Conservation (phyloP, 2,113 vertebrate species). For the Oryzias javanicus region DNA sequence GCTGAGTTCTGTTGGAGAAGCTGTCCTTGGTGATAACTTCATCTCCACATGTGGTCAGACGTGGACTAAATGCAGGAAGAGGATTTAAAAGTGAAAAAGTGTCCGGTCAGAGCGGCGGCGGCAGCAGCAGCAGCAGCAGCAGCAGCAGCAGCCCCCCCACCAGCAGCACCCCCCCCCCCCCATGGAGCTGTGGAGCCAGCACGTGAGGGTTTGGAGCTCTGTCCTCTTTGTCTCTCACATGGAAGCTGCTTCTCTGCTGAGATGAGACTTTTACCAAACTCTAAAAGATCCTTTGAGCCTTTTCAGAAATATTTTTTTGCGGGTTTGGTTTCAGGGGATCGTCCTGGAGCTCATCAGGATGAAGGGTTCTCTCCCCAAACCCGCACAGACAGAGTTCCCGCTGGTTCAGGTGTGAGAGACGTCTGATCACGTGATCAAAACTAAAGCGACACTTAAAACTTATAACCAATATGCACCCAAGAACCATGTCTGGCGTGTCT, state of each 20-base stretch:
- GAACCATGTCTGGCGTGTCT: too few relatives aligned
- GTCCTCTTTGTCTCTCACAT: constrained; percentile 88
- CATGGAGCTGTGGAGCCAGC: constrained; percentile 83
- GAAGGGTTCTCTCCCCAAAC: constrained; percentile 27
- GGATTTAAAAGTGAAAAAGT: constrained; percentile 87
- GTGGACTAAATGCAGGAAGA: constrained; percentile 88
- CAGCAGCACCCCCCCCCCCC: constrained; percentile 79
- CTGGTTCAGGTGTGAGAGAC: too few relatives aligned
- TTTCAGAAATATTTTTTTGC: constrained; percentile 40
- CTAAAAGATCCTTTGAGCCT: constrained; percentile 66
- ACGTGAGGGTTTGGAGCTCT: constrained; percentile 89
- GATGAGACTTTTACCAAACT: constrained; percentile 95
- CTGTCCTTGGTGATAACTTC: constrained; percentile 99
- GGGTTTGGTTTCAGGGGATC: constrained; percentile 50
- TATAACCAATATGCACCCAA: too few relatives aligned
- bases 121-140: constrained; percentile 62
- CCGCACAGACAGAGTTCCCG: too few relatives aligned
- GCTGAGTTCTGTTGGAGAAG: constrained; percentile 89
- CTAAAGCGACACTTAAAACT: too few relatives aligned
- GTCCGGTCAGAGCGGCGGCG: constrained; percentile 87
- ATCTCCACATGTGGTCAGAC: constrained; percentile 96
- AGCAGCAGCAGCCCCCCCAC: constrained; percentile 72
- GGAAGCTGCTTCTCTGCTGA: constrained; percentile 87
- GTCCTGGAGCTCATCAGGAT: constrained; percentile 50
- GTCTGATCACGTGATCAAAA: too few relatives aligned